These are phyloP conservation scores for Spheniscus humboldti DNA, from an alignment of 2,797 vertebrate genomes.

Conservation along the genomic window DNA sequence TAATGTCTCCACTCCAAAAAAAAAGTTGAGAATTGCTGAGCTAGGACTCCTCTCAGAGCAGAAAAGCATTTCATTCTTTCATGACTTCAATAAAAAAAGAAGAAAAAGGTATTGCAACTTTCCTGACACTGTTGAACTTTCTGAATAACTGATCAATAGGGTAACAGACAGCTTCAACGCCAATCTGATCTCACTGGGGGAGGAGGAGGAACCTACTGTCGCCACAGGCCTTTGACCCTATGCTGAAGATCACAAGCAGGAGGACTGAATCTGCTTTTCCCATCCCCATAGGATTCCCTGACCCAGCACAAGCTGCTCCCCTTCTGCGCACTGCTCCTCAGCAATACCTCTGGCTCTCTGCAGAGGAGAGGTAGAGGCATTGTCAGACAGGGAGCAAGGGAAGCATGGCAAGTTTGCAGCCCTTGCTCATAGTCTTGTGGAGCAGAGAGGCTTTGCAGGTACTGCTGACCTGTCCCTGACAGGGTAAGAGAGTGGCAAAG, in stretches of 20 bases:
- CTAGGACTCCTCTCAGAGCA: not conserved
- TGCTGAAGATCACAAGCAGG: not conserved
- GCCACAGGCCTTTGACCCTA: not conserved
- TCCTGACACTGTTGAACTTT: not conserved
- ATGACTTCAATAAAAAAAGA: not conserved
- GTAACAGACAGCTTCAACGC: not conserved
- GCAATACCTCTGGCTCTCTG: not conserved
- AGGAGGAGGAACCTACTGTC: not conserved
- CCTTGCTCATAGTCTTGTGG: not conserved
- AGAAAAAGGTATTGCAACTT: not conserved
- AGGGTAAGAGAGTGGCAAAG: not conserved
- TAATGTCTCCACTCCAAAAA: not conserved
- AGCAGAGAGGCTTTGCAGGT: not conserved
- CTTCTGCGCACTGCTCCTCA: not conserved
- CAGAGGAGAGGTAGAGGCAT: not conserved
- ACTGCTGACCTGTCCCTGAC: not conserved
- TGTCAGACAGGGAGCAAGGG: not conserved
- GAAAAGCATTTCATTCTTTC: not conserved
- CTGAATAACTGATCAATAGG: not conserved
- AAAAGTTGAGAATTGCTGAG: not conserved
- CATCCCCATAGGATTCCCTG: not conserved
- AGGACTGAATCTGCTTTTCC: not conserved
- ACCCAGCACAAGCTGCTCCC: not conserved
- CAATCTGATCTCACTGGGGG: not conserved
- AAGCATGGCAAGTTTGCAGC: not conserved